phyloP scores from a whole-genome alignment of 2,888 invertebrate species.

The Lamellibrachia columna region DNA sequence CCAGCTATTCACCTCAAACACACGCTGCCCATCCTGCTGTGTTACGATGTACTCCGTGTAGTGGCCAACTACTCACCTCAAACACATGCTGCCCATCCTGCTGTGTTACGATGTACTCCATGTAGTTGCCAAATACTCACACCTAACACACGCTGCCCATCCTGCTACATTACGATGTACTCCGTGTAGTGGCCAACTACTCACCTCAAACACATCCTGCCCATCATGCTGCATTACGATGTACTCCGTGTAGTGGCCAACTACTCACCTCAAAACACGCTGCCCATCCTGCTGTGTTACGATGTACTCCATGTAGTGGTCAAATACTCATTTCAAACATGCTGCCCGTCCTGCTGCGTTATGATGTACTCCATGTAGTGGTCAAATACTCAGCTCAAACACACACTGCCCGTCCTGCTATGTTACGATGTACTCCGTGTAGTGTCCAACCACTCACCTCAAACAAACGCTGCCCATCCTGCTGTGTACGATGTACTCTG shows the following conservation, averaged over 20 bases:
- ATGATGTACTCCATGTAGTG: slow-evolving; percentile 39
- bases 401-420: neutral
- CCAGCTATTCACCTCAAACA: too few species aligned
- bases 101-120: slow-evolving; percentile 26
- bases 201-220: slow-evolving; percentile 66
- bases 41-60: slow-evolving; percentile 24
- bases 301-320: neutral
- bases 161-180: slow-evolving; percentile 69
- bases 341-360: slow-evolving; percentile 44
- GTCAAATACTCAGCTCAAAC: neutral
- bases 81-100: too few species aligned
- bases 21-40: too few species aligned
- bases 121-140: slow-evolving; percentile 49
- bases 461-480: too few species aligned
- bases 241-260: slow-evolving; percentile 70
- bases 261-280: neutral
- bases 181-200: slow-evolving; percentile 75
- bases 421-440: too few species aligned
- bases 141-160: slow-evolving; percentile 66
- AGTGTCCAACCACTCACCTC: too few species aligned
- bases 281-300: neutral
- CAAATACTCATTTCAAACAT: neutral
- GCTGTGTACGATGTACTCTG: neutral
- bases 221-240: slow-evolving; percentile 69
- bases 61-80: slow-evolving; percentile 43